Conservation (phyloP, 2,797 vertebrate species). For the Peromyscus melanophrys region DNA sequence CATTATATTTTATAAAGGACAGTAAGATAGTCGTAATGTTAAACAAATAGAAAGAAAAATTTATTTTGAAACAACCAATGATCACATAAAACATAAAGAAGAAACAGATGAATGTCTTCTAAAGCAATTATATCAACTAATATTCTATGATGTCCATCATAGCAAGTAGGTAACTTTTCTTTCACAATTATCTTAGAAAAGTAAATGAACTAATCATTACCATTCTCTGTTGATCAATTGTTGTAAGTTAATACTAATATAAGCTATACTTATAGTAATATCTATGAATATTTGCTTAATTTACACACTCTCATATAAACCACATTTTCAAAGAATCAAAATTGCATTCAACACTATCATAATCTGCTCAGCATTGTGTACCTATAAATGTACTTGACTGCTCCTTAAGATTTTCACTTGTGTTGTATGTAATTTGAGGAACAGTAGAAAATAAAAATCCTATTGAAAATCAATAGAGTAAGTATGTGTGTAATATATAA, state of each 20-base stretch:
- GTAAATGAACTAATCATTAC: neutral
- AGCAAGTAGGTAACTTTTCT: neutral
- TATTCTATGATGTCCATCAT: neutral
- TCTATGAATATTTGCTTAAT: neutral
- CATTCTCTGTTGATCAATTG: neutral
- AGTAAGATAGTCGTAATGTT: neutral
- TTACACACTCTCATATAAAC: neutral
- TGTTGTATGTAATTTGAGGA: slow-evolving; percentile 80
- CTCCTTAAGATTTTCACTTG: slow-evolving; percentile 46
- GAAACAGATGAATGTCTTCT: neutral
- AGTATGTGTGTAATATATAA: slow-evolving; percentile 69
- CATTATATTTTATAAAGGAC: neutral
- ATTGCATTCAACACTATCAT: neutral
- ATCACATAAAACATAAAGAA: neutral
- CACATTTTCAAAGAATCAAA: neutral
- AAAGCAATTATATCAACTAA: neutral
- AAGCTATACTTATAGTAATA: neutral
- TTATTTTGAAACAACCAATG: neutral
- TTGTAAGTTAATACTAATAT: neutral
- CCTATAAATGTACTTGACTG: slow-evolving; percentile 55
- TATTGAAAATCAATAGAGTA: slow-evolving; percentile 82
- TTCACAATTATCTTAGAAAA: neutral
- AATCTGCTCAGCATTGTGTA: slow-evolving; percentile 41
- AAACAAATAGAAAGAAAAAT: neutral
- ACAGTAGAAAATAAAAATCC: slow-evolving; percentile 85